Evolutionary conservation across 2,888 invertebrate species (phyloP).

Genomic region (Laothoe populi): DNA sequence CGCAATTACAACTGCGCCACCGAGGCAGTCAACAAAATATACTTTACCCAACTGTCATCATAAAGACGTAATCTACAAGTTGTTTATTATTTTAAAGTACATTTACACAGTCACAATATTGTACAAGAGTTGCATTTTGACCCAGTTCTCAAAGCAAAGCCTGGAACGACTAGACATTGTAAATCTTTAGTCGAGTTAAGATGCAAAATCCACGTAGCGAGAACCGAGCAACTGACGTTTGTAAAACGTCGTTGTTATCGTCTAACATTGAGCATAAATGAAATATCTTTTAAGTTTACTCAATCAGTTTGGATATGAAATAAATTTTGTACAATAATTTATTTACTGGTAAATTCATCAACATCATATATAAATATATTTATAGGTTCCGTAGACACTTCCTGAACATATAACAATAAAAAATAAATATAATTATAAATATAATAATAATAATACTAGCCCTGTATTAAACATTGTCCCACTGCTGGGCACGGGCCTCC

Average conservation of each 20-base stretch:
- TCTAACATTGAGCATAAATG: background rate
- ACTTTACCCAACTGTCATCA: background rate
- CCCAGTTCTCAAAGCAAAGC: constrained; percentile 14
- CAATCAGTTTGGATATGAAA: background rate
- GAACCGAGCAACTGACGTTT: background rate
- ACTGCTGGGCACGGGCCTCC: too few species aligned
- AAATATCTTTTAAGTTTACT: background rate
- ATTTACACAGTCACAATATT: constrained; percentile 24
- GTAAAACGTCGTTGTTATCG: background rate
- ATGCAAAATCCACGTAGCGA: constrained; percentile 15
- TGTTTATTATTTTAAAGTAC: constrained; percentile 11
- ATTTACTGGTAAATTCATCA: too few species aligned
- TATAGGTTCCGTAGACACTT: too few species aligned
- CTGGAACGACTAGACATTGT: constrained; percentile 17
- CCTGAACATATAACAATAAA: too few species aligned
- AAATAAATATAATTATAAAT: too few species aligned
- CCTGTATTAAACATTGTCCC: too few species aligned
- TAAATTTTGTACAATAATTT: background rate
- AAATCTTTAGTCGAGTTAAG: constrained; percentile 22
- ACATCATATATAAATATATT: too few species aligned
- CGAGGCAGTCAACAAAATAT: too few species aligned
- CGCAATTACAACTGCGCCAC: too few species aligned
- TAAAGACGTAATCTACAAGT: background rate
- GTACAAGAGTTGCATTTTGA: constrained; percentile 13
- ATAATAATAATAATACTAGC: too few species aligned